phyloP scores from a whole-genome alignment of 2,797 vertebrate genomes.

The Phrynocephalus forsythii region DNA sequence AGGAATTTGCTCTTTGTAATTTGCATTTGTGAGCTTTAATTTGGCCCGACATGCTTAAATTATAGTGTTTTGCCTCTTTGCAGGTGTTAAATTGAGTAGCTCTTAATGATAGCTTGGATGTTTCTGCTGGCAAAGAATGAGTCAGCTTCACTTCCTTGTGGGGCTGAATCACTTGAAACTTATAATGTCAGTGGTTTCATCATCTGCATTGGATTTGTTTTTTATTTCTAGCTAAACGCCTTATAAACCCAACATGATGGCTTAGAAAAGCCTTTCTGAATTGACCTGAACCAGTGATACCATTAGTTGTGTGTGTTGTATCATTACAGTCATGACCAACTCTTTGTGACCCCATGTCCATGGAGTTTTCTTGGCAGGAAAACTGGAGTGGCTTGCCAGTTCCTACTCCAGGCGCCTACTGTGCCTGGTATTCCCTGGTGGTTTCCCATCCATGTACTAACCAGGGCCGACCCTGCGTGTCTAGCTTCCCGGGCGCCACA shows the following conservation, averaged over 20 bases:
- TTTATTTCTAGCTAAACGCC: not conserved
- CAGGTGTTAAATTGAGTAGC: not conserved
- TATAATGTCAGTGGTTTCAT: not conserved
- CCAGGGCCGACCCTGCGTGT: too few relatives aligned
- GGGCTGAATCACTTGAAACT: not conserved
- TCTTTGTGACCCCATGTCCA: too few relatives aligned
- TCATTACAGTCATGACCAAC: too few relatives aligned
- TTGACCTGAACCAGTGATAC: not conserved
- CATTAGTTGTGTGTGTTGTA: not conserved
- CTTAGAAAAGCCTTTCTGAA: not conserved
- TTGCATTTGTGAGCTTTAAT: conserved; percentile 7
- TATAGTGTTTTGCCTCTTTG: not conserved
- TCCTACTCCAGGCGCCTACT: too few relatives aligned
- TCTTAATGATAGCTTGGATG: not conserved
- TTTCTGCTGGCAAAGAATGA: not conserved
- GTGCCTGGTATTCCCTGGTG: too few relatives aligned
- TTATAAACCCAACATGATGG: not conserved
- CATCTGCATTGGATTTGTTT: not conserved
- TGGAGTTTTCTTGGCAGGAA: too few relatives aligned
- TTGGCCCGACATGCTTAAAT: not conserved
- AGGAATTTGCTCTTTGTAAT: not conserved
- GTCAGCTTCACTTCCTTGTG: not conserved
- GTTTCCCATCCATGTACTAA: too few relatives aligned
- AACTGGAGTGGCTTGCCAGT: too few relatives aligned
- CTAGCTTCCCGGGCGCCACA: too few relatives aligned